Conservation (phyloP, 2,113 vertebrate genomes). For the Poicephalus meyeri region DNA sequence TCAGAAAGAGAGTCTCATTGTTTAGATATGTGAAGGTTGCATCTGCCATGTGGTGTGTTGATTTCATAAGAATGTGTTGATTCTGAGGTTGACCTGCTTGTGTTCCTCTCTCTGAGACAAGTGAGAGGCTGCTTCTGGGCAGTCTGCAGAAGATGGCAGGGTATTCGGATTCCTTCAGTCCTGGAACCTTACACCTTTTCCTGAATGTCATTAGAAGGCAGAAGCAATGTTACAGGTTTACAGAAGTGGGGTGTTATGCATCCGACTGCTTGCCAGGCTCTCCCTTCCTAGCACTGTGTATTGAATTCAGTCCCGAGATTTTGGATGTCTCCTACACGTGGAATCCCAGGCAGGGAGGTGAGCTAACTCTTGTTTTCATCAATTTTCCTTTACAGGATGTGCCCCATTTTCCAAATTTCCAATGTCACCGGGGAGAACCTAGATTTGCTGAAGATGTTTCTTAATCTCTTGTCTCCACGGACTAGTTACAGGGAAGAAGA, state of each 20-base stretch:
- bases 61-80: constrained; percentile 5
- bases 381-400: constrained; percentile 83
- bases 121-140: constrained; percentile 21
- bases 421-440: constrained; percentile 97
- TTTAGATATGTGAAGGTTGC: constrained; percentile 33
- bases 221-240: background rate
- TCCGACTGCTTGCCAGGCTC: constrained; percentile 3
- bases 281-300: background rate
- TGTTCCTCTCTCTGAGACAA: constrained; percentile 11
- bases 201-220: constrained; percentile 4
- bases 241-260: background rate
- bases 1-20: constrained; percentile 6
- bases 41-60: constrained; percentile 41
- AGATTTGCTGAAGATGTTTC: constrained; percentile 97
- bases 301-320: constrained; percentile 16
- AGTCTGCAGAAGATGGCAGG: background rate
- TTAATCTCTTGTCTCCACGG: constrained; percentile 95
- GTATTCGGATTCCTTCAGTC: background rate
- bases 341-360: background rate
- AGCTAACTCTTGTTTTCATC: background rate
- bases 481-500: constrained; percentile 95
- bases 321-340: background rate
- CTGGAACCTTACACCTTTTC: background rate
- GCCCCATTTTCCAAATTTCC: constrained; percentile 98
- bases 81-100: constrained; percentile 3